These are phyloP conservation scores for Phylloscopus whistleri DNA, from an alignment of 2,113 vertebrate species.

Conservation along the genomic window DNA sequence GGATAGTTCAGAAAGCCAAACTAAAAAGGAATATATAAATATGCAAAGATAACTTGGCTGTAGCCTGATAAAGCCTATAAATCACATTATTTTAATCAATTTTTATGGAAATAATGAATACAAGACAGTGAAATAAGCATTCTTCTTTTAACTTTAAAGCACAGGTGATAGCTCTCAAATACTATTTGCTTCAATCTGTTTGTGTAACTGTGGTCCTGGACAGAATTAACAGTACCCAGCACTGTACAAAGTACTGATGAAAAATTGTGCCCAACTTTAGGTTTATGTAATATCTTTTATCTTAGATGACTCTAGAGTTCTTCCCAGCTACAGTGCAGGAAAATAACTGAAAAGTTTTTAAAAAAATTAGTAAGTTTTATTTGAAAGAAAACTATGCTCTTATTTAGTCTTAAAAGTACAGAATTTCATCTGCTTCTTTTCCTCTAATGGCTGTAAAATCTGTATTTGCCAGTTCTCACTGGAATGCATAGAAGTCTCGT, in stretches of 20 bases:
- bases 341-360: background rate
- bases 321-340: background rate
- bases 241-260: background rate
- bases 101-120: background rate
- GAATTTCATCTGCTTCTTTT: background rate
- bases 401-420: background rate
- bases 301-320: background rate
- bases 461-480: background rate
- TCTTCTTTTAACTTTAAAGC: background rate
- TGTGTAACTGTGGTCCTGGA: background rate
- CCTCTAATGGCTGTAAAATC: background rate
- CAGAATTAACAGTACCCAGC: background rate
- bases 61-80: background rate
- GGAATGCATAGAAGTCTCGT: background rate
- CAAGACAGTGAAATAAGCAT: background rate
- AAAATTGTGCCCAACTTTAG: background rate
- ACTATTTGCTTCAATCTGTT: background rate
- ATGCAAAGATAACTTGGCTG: background rate
- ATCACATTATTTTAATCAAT: background rate
- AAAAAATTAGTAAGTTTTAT: background rate
- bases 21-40: background rate
- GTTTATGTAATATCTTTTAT: background rate
- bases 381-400: background rate
- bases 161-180: background rate
- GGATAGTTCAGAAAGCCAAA: background rate